These are phyloP conservation scores for Tragelaphus strepsiceros DNA, from an alignment of 2,113 vertebrate genomes.

Conservation along the genomic window DNA sequence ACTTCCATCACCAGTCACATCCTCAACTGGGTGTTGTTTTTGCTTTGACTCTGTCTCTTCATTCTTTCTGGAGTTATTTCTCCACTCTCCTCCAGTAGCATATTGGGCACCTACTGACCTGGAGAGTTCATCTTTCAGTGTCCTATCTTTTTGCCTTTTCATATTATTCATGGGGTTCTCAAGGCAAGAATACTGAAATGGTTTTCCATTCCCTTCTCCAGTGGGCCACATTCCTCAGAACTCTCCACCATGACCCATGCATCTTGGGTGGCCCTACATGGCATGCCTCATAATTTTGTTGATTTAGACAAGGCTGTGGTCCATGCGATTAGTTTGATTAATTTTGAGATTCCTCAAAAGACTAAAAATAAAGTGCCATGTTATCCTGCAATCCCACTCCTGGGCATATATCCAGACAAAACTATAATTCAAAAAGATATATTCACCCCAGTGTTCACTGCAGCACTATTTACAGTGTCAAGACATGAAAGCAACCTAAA, in stretches of 20 bases:
- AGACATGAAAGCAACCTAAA: background rate
- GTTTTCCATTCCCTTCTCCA: background rate
- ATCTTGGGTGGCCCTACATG: background rate
- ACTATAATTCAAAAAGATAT: background rate
- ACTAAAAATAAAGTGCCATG: background rate
- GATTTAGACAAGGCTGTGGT: background rate
- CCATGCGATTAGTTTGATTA: background rate
- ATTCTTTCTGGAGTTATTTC: background rate
- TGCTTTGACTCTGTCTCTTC: background rate
- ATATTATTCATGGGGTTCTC: background rate
- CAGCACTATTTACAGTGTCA: background rate
- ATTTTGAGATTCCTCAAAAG: background rate
- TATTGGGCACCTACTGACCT: background rate
- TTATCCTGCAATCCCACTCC: background rate
- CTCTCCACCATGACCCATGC: background rate
- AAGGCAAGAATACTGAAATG: background rate
- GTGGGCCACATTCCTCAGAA: background rate
- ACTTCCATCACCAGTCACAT: background rate
- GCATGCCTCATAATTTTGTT: background rate
- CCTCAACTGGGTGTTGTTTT: background rate
- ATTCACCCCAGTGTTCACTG: background rate
- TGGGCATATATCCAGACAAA: background rate
- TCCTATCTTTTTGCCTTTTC: background rate
- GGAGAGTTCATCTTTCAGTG: background rate
- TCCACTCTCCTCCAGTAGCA: background rate